A percentile compares a stretch with the other conserved stretches of the same genome.
phyloP scores from a whole-genome alignment of 2,113 vertebrate genomes.

The Lanius ludovicianus region DNA sequence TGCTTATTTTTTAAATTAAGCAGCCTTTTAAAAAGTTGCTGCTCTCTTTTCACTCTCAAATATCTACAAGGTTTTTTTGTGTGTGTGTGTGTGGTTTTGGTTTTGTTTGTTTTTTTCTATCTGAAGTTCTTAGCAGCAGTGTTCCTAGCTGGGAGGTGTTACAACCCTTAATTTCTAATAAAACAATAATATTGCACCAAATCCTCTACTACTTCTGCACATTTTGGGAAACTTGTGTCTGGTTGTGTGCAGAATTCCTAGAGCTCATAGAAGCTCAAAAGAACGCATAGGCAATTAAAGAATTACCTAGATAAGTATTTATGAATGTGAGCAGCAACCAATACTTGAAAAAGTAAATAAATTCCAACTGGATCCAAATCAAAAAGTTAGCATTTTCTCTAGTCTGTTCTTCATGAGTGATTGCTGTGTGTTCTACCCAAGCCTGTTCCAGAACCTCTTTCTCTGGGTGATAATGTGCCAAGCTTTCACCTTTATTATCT shows the following conservation, averaged over 20 bases:
- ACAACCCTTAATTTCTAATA: neutral
- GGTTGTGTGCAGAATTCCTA: neutral
- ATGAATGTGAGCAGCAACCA: neutral
- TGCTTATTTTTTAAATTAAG: slow-evolving; percentile 20
- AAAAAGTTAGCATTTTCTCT: neutral
- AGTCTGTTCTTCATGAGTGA: neutral
- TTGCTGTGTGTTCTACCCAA: neutral
- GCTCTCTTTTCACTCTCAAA: neutral
- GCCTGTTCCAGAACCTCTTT: neutral
- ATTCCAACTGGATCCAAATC: neutral
- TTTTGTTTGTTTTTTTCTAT: neutral
- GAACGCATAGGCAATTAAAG: neutral
- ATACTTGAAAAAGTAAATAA: neutral
- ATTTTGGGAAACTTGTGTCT: neutral
- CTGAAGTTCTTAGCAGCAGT: neutral
- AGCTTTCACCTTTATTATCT: neutral
- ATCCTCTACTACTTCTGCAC: neutral
- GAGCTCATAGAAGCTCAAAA: neutral
- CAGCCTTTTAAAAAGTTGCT: neutral
- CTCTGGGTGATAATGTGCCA: neutral
- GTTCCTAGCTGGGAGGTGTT: neutral
- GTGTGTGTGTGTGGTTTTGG: neutral
- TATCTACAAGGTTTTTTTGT: neutral
- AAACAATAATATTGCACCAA: neutral
- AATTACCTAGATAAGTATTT: neutral